A percentile compares a stretch with the other conserved stretches of the same genome.
Conservation (phyloP, 2,888 invertebrate species). For the Uropetala carovei region DNA sequence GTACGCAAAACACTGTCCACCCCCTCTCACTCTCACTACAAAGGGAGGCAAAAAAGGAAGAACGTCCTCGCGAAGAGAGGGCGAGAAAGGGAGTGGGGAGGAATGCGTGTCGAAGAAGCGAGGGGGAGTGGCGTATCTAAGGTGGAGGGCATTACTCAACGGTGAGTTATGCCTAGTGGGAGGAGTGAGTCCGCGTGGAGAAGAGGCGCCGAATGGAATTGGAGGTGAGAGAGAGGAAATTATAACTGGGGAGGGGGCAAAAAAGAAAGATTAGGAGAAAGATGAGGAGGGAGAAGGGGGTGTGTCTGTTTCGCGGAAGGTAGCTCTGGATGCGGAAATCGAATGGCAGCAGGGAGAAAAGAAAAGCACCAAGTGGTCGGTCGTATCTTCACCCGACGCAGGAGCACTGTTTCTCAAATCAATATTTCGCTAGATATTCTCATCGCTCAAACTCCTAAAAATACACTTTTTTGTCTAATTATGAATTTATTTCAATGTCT, state of each 20-base stretch:
- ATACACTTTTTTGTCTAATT: too few relatives aligned
- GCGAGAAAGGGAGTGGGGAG: neutral
- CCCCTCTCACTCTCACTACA: neutral
- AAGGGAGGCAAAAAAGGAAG: neutral
- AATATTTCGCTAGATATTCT: neutral
- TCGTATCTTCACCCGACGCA: neutral
- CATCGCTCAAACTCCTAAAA: too few relatives aligned
- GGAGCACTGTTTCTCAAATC: neutral
- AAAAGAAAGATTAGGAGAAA: neutral
- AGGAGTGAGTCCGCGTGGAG: neutral
- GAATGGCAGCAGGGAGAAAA: neutral
- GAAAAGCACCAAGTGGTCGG: neutral
- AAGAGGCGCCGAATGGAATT: neutral
- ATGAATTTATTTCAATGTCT: too few relatives aligned
- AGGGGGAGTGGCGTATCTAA: neutral
- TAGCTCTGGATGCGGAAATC: neutral
- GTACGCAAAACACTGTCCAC: neutral
- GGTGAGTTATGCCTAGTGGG: conserved; percentile 5
- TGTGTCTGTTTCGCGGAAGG: neutral
- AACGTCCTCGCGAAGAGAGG: neutral
- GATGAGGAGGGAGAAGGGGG: too few relatives aligned
- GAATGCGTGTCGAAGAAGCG: neutral
- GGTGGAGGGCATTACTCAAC: neutral
- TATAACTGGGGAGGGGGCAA: neutral
- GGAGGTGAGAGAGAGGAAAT: neutral